Evolutionary conservation across 2,113 vertebrate genomes (phyloP), one percentile per base, ranked within the genome.

Genomic region (Gymnarchus niloticus): DNA sequence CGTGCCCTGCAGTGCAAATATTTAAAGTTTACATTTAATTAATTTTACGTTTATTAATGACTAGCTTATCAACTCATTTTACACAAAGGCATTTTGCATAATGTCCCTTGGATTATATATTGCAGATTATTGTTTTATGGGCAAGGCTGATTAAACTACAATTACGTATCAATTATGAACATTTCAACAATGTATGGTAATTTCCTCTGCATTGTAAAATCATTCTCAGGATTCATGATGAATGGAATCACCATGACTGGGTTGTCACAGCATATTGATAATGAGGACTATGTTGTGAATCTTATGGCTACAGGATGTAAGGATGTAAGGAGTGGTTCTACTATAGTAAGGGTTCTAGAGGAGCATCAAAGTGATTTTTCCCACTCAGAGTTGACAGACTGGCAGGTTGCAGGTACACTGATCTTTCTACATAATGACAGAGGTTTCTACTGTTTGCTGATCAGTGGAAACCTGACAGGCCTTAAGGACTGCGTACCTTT

Each of bases 21-120:
- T 81, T 81, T 81, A 25, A 81, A 56, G 80, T 54, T 81, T 25
- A 81, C 33, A 44, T n/a, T n/a, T 46, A 21, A 81, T 81, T 52
- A 81, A 81, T 52, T 81, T 81, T 54, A 49, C 80, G n/a, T n/a
- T n/a, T n/a, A n/a, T n/a, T n/a, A n/a, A n/a, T 81, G 80, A 81
- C n/a, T 2, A 23, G 48, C 23, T 54, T 81, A 51, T 81, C 49
- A 81, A 48, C 23, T 23, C 8, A 81, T 51, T 14, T 51, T 33
- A 81, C 48, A 81, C 25, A 52, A 81, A 81, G 44, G 25, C n/a
- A 10, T 69, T 69, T 10, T 69, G 61, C 61, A 69, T 69, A 48
- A 48, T 37, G 19, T 48, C 49, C 25, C 23, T 69, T 78, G 76
- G 37, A 25, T 25, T 80, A 80, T 2, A 57, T 57, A 2, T 57